Evolutionary conservation across 2,888 invertebrate species (phyloP).

Genomic region (Epistrophe grossulariae): DNA sequence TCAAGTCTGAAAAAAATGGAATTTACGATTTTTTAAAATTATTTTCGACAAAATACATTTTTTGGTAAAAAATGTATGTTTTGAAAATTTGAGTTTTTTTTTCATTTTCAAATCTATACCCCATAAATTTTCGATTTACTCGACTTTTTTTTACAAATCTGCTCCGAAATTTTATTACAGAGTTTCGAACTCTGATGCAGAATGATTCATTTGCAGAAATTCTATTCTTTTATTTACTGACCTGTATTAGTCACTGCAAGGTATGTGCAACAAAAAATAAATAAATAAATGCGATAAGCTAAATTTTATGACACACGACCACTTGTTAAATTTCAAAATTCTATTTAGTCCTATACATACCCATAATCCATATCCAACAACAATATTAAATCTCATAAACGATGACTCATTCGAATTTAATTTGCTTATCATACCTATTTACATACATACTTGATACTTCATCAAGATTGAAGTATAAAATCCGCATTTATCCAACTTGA

Average conservation of each 20-base stretch:
- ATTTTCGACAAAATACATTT: too few species aligned
- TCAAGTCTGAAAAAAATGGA: too few species aligned
- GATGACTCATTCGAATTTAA: slow-evolving; percentile 13
- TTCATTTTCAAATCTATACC: too few species aligned
- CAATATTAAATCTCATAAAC: slow-evolving; percentile 19
- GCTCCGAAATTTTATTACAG: too few species aligned
- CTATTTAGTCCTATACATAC: not conserved
- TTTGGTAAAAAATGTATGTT: too few species aligned
- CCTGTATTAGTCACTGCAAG: not conserved
- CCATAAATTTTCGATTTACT: too few species aligned
- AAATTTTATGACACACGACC: not conserved
- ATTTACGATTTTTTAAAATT: too few species aligned
- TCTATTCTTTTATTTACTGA: not conserved
- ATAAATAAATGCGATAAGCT: not conserved
- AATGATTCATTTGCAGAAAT: too few species aligned
- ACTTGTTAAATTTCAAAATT: not conserved
- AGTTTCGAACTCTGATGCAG: too few species aligned
- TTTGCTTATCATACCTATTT: not conserved
- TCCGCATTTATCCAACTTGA: slow-evolving; percentile 15
- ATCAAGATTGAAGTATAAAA: not conserved
- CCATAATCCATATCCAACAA: not conserved
- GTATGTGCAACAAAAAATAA: not conserved
- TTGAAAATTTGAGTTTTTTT: too few species aligned
- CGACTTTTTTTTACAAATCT: too few species aligned
- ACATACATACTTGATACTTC: too few species aligned